These are phyloP conservation scores for Drosophila incognita DNA, from an alignment of 2,888 invertebrate genomes.

Conservation along the genomic window DNA sequence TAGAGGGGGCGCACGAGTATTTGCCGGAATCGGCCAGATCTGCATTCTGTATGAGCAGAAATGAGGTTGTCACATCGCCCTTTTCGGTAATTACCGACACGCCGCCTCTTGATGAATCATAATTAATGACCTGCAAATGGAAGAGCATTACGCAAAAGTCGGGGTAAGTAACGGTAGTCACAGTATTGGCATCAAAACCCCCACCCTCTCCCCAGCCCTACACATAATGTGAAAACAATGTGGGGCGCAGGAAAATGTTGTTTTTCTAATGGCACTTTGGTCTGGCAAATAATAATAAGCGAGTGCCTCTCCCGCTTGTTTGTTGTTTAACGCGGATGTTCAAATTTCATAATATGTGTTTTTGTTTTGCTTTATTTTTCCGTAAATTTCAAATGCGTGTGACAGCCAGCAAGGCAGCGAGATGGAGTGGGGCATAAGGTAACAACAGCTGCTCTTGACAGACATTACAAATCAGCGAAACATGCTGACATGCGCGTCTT, in stretches of 20 bases:
- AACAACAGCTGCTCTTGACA: conserved; percentile 73
- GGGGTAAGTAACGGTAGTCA: conserved; percentile 37
- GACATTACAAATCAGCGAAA: conserved; percentile 69
- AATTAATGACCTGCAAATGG: conserved; percentile 89
- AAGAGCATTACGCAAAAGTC: conserved; percentile 50
- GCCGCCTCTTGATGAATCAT: conserved; percentile 91
- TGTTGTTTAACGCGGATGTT: conserved; percentile 20
- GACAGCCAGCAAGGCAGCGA: conserved; percentile 17
- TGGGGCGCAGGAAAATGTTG: conserved; percentile 14
- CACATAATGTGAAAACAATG: conserved; percentile 54
- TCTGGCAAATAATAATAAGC: conserved; percentile 47
- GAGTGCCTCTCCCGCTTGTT: conserved; percentile 1
- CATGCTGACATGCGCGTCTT: conserved; percentile 53
- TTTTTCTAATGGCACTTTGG: conserved; percentile 8
- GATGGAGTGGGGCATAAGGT: not conserved
- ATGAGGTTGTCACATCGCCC: conserved; percentile 92
- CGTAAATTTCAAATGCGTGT: conserved; percentile 59
- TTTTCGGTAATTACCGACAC: conserved; percentile 93
- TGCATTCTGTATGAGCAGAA: conserved; percentile 91
- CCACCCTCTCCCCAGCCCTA: not conserved
- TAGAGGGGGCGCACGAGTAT: conserved; percentile 92
- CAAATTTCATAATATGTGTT: conserved; percentile 34
- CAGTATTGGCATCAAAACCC: not conserved
- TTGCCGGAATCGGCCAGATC: conserved; percentile 91
- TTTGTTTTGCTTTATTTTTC: conserved; percentile 31